Evolutionary conservation across 2,888 invertebrate genomes (phyloP), one percentile per base, ranked within the genome.

Genomic region (Apoderus coryli): DNA sequence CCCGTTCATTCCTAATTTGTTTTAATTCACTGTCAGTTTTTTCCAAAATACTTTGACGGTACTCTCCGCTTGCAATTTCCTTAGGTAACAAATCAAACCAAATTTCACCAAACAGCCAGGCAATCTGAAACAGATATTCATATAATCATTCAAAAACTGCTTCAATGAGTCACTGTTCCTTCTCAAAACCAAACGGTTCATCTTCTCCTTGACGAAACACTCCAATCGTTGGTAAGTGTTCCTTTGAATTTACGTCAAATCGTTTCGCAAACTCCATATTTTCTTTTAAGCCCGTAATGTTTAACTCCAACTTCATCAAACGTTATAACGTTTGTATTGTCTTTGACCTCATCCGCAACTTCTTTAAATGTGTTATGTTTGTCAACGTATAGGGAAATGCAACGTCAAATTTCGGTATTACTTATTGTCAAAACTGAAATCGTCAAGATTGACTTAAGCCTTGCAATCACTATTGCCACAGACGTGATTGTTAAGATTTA

Each of bases 311-410:
- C 80, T 55, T 88, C 80, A 1, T 76, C 88, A 2, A 90, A 62
- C 12, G 93, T n/a, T n/a, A n/a, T 55, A 15, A 93, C 60, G 40
- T 90, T 80, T 6, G 69, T 63, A 30, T 75, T 69, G 27, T 70
- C 69, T 30, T 67, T 64, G 1, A 78, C 69, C 27, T 76, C 72
- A 42, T 72, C 72, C 0, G 89, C 81, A 27, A 93, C 71, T 2
- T 3, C 10, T 10, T 74, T 73, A 55, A 76, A 95, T 10, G 78
- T 76, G 45, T 93, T 90, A 46, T 93, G 92, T 52, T 90, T 89
- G 5, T 85, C 84, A 1, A 93, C 93, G 53, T 90, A n/a, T n/a
- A 93, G 0, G 95, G 92, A 60, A 85, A 95, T 0, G 89, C 82
- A 14, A 86, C 81, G 55, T 95, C 93, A 54, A 93, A 90, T 54